These are phyloP conservation scores for Coregonus clupeaformis DNA, from an alignment of 2,113 vertebrate genomes.

Conservation along the genomic window DNA sequence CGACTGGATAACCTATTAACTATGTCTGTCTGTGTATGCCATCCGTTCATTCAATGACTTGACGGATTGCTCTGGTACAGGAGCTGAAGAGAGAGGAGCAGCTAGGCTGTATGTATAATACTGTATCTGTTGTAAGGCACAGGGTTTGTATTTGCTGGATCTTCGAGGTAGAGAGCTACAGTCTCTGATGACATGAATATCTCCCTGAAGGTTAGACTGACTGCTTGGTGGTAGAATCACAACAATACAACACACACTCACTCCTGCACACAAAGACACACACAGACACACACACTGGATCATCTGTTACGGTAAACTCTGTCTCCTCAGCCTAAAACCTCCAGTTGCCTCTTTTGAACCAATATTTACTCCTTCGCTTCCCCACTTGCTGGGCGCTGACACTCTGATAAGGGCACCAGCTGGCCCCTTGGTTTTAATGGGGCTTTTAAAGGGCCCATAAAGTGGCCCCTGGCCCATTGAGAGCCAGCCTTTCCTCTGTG, in stretches of 20 bases:
- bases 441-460: conserved; percentile 1
- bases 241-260: neutral
- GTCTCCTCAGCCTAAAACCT: conserved; percentile 44
- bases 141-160: neutral
- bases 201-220: neutral
- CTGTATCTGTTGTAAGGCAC: neutral
- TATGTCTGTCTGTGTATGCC: too few relatives aligned
- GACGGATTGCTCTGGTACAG: too few relatives aligned
- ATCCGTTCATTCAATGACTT: too few relatives aligned
- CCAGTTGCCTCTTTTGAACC: conserved; percentile 60
- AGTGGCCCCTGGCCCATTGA: neutral
- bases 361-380: conserved; percentile 63
- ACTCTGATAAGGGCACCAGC: conserved; percentile 2
- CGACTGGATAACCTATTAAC: too few relatives aligned
- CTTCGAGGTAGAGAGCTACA: neutral
- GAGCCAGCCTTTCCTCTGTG: neutral
- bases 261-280: neutral
- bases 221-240: neutral
- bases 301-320: conserved; percentile 3
- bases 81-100: too few relatives aligned
- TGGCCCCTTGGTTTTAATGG: conserved; percentile 3
- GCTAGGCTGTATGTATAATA: too few relatives aligned
- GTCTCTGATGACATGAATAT: neutral
- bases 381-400: neutral
- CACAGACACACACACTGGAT: neutral